These are phyloP conservation scores for Avahi laniger DNA, from an alignment of 2,797 vertebrate species.

Conservation along the genomic window DNA sequence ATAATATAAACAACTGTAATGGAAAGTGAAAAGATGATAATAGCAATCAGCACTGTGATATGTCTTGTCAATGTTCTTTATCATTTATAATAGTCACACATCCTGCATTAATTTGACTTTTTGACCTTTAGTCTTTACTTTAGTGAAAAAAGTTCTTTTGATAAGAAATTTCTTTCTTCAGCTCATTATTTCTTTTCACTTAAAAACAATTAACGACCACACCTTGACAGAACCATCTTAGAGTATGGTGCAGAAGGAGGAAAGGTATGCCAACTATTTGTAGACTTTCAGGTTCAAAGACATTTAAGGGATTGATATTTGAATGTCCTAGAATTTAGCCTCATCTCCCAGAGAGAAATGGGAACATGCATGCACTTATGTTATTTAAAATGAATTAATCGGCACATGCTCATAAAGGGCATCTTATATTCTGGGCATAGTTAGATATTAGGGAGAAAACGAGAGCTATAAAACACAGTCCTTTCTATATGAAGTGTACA, in stretches of 20 bases:
- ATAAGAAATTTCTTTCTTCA: neutral
- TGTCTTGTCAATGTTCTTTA: conserved; percentile 37
- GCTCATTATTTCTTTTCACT: neutral
- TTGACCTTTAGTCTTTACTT: conserved; percentile 46
- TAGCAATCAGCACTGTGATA: neutral
- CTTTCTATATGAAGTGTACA: neutral
- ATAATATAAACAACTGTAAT: conserved; percentile 24
- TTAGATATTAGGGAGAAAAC: neutral
- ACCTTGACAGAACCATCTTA: neutral
- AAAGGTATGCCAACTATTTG: neutral
- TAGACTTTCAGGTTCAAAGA: neutral
- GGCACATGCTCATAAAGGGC: neutral
- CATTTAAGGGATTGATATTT: neutral
- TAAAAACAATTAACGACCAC: neutral
- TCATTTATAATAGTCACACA: conserved; percentile 21
- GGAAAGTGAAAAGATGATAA: conserved; percentile 42
- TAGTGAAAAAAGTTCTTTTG: conserved; percentile 4
- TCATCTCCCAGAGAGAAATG: neutral
- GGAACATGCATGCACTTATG: neutral
- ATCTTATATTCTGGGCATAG: neutral
- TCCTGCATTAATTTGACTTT: conserved; percentile 47
- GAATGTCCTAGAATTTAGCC: neutral
- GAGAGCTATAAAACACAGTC: neutral
- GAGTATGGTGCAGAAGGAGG: neutral
- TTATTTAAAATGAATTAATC: neutral